Conservation (phyloP, 2,888 invertebrate genomes). For the Exephanes ischioxanthus region DNA sequence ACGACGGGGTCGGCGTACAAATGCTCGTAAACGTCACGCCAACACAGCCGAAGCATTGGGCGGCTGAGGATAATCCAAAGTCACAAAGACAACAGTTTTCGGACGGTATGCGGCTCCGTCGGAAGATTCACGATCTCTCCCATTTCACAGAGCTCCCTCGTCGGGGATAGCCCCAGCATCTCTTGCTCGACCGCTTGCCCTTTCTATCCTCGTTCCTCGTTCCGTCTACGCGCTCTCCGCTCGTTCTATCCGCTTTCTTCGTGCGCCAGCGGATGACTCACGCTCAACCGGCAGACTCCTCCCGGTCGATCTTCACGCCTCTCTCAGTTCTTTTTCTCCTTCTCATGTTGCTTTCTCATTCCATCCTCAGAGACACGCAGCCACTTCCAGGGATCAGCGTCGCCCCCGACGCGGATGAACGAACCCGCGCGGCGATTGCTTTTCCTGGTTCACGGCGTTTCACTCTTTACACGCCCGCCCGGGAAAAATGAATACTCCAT, state of each 20-base stretch:
- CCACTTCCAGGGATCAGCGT: constrained; percentile 69
- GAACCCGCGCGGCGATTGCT: constrained; percentile 75
- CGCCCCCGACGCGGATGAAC: constrained; percentile 76
- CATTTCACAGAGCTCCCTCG: constrained; percentile 46
- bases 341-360: constrained; percentile 36
- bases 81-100: not conserved
- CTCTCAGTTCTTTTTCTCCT: constrained; percentile 32
- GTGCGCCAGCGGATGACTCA: constrained; percentile 73
- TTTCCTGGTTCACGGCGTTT: constrained; percentile 57
- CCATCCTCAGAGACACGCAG: constrained; percentile 45
- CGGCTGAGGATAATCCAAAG: not conserved
- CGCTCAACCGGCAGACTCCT: constrained; percentile 68
- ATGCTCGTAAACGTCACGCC: not conserved
- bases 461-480: not conserved
- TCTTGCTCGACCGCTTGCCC: constrained; percentile 49
- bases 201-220: constrained; percentile 62
- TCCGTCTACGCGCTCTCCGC: constrained; percentile 42
- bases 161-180: constrained; percentile 52
- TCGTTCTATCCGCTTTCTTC: constrained; percentile 56
- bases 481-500: not conserved
- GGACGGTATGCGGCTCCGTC: constrained; percentile 1
- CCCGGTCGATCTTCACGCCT: constrained; percentile 33
- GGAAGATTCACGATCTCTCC: constrained; percentile 59
- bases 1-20: not conserved
- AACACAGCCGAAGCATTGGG: constrained; percentile 10